phyloP scores from a whole-genome alignment of 2,888 invertebrate genomes.

The Cephus sareptanus region DNA sequence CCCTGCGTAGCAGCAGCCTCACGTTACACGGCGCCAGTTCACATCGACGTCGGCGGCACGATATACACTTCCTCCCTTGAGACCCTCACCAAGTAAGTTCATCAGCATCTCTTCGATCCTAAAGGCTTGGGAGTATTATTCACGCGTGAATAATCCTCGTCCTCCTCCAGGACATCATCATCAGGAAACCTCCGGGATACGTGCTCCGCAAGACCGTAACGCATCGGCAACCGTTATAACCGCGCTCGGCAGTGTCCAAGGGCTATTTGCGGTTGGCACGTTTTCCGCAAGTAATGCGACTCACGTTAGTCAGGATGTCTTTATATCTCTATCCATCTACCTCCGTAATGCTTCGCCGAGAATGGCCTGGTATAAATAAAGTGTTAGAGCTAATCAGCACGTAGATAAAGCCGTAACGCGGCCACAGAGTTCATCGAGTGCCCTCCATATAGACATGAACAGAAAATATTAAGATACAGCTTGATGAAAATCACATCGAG shows the following conservation, averaged over 20 bases:
- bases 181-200: slow-evolving; percentile 43
- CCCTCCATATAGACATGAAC: not conserved
- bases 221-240: slow-evolving; percentile 40
- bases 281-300: slow-evolving; percentile 2
- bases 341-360: not conserved
- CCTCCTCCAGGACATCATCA: slow-evolving; percentile 42
- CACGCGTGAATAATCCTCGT: slow-evolving; percentile 26
- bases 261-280: slow-evolving; percentile 39
- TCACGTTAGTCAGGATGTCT: not conserved
- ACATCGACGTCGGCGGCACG: slow-evolving; percentile 97
- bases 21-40: slow-evolving; percentile 94
- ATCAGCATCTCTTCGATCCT: not conserved
- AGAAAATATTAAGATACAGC: not conserved
- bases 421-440: not conserved
- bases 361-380: not conserved
- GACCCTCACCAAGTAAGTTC: slow-evolving; percentile 89
- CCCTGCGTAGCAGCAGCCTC: slow-evolving; percentile 94
- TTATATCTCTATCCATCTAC: not conserved
- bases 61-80: slow-evolving; percentile 97
- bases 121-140: slow-evolving; percentile 20
- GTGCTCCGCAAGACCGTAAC: slow-evolving; percentile 38
- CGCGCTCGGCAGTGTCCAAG: slow-evolving; percentile 38
- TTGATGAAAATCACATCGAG: not conserved
- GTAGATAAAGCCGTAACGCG: not conserved
- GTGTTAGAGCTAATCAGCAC: not conserved